Conservation (phyloP, 1,140 invertebrate species). For the Magallana gigas region DNA sequence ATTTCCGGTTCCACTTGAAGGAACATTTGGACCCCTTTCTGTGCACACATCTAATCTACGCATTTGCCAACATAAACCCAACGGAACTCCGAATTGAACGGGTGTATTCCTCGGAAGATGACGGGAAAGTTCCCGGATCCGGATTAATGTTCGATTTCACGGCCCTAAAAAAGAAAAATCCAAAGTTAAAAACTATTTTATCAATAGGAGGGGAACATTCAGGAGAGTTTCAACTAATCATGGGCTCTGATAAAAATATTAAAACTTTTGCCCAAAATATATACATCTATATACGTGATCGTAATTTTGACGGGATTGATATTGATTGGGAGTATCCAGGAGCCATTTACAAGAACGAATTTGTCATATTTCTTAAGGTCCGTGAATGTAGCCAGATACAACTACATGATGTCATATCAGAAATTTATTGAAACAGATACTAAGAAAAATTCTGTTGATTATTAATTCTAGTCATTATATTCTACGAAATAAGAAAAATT, state of each 20-base stretch:
- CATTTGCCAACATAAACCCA: constrained; percentile 87
- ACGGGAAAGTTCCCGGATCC: constrained; percentile 49
- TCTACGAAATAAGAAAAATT: no score
- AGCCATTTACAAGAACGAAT: constrained; percentile 51
- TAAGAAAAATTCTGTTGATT: no score
- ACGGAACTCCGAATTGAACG: constrained; percentile 45
- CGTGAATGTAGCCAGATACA: neutral
- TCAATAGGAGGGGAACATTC: constrained; percentile 65
- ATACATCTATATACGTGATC: constrained; percentile 92
- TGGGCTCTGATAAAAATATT: constrained; percentile 48
- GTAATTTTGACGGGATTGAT: constrained; percentile 79
- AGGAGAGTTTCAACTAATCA: constrained; percentile 47
- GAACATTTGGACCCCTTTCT: constrained; percentile 89
- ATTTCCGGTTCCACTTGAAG: constrained; percentile 90
- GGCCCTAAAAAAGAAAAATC: constrained; percentile 95
- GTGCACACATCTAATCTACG: constrained; percentile 95
- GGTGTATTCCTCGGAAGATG: constrained; percentile 61
- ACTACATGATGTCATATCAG: no score
- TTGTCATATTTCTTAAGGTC: constrained; percentile 54
- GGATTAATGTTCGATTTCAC: constrained; percentile 59
- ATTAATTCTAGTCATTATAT: no score
- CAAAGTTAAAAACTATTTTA: constrained; percentile 78
- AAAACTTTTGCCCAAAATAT: constrained; percentile 77
- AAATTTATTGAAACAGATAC: no score
- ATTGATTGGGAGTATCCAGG: constrained; percentile 76